phyloP scores from a whole-genome alignment of 2,888 invertebrate genomes.

The Muscina levida region DNA sequence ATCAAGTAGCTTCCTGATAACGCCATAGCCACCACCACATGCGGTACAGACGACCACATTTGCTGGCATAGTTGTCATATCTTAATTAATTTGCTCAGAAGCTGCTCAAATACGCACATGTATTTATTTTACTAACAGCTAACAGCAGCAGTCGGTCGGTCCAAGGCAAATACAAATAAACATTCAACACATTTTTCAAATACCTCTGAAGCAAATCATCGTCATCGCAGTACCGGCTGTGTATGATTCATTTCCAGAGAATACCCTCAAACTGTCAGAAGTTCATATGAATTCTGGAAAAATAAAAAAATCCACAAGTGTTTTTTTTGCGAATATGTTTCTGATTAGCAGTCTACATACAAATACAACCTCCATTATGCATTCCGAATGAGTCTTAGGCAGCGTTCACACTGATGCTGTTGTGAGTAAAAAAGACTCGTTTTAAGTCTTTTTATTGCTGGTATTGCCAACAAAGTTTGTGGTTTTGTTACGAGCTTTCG shows the following conservation, averaged over 20 bases:
- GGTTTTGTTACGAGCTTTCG: background rate
- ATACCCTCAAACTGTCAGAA: background rate
- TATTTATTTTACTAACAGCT: background rate
- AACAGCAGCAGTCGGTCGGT: background rate
- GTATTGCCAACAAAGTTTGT: background rate
- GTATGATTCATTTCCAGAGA: conserved; percentile 11
- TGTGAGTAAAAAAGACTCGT: too few species aligned
- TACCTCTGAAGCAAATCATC: background rate
- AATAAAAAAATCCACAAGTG: background rate
- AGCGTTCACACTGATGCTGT: background rate
- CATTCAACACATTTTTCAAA: conserved; percentile 14
- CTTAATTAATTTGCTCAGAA: background rate
- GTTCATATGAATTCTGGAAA: background rate
- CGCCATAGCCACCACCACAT: too few species aligned
- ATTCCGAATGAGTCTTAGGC: conserved; percentile 10
- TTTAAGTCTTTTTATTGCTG: too few species aligned
- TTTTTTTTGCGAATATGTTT: background rate
- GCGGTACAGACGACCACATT: too few species aligned
- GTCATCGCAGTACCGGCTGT: background rate
- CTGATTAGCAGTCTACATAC: conserved; percentile 25
- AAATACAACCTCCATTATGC: conserved; percentile 40
- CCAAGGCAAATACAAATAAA: conserved; percentile 9
- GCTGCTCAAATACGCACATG: background rate
- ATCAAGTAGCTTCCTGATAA: too few species aligned
- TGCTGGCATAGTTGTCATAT: too few species aligned